phyloP scores from a whole-genome alignment of 2,797 vertebrate species.

The Mormyrops boulengeri region DNA sequence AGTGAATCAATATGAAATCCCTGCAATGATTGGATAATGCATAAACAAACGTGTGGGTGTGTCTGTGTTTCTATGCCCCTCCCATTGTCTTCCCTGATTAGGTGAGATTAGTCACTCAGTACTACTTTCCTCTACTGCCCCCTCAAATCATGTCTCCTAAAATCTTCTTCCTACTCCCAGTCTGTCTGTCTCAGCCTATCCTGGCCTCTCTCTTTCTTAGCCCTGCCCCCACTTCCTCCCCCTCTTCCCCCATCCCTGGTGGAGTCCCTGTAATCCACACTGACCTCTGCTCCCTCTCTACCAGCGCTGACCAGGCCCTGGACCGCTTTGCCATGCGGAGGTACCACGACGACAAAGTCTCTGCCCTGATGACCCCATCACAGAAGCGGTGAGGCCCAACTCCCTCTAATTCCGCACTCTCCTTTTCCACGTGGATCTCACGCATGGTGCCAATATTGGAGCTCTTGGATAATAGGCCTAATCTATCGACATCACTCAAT shows the following conservation, averaged over 20 bases:
- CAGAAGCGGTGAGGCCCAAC: constrained; percentile 74
- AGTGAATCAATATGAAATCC: not conserved
- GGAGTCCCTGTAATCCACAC: not conserved
- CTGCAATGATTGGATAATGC: not conserved
- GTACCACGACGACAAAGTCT: constrained; percentile 82
- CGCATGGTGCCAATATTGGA: not conserved
- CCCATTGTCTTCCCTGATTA: constrained; percentile 2
- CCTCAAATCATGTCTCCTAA: constrained; percentile 25
- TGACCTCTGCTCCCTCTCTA: constrained; percentile 27
- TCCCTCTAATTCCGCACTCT: not conserved
- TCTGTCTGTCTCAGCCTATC: not conserved
- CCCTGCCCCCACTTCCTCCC: not conserved
- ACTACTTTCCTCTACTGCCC: not conserved
- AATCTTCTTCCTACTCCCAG: constrained; percentile 44
- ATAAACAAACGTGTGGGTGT: not conserved
- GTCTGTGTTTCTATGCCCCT: not conserved
- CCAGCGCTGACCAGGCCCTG: constrained; percentile 82
- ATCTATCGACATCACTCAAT: not conserved
- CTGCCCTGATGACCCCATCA: constrained; percentile 78
- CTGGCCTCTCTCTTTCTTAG: not conserved
- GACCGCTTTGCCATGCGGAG: constrained; percentile 90
- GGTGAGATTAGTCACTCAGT: not conserved
- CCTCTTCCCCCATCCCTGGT: not conserved
- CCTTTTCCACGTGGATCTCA: not conserved
- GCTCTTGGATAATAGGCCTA: not conserved